Base-by-base conservation (phyloP, 1,140 invertebrate species). In the Danaus plexippus region DNA sequence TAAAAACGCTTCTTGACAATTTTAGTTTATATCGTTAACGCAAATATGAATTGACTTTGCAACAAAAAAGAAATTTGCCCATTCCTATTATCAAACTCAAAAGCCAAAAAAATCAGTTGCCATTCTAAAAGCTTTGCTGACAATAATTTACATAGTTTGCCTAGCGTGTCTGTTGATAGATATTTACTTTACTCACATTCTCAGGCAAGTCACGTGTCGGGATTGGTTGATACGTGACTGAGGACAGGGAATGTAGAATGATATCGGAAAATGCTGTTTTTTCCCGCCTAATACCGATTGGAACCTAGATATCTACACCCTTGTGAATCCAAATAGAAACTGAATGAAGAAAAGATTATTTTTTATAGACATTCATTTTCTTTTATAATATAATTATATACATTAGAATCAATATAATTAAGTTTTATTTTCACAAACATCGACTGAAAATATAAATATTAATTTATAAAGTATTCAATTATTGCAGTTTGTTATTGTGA, bases 221-320 rank as follows among this genome's bases (percentile, higher is more conserved):
- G 54, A 66, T 66, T 56, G 59, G 55, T 58, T 61, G 59, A 57
- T 66, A 66, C 63, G 63, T 66, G 63, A 59, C 56, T 49, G 59
- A 56, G 53, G 63, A 66, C 57, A 62, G 47, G 49, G 42, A 52
- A 42, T 45, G 59, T 52, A 48, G 54, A 61, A 58, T 61, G 59
- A 61, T 58, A 59, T 58, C 57, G 58, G 55, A 62, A 66, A 62
- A 66, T 56, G 57, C 56, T 54, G 54, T 54, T 59, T 59, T 15
- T 64, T 53, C 63, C 58, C 53, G 48, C 59, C 41, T 57, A 66
- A 59, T 66, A 54, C 59, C 62, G 50, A 66, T 66, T 57, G 53
- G 59, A 56, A 56, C 59, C 63, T 57, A 59, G 63, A 65, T 65
- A 65, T 52, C 57, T 22, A 53, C 54, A 50, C 49, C 57, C 59